phyloP scores from a whole-genome alignment of 2,888 invertebrate genomes.

The Zygothrica quintamaculata region DNA sequence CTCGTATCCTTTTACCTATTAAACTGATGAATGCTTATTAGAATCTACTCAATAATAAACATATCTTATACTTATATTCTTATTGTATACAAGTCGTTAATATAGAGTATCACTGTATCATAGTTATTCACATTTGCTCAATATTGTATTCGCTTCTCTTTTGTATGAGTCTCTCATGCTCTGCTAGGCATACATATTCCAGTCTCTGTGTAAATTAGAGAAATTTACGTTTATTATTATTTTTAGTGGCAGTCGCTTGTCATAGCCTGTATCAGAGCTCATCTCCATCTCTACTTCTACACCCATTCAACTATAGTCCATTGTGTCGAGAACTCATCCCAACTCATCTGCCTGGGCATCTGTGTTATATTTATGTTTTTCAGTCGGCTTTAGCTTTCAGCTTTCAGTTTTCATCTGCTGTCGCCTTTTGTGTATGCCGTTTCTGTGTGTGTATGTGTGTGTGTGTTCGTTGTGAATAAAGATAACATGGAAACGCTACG shows the following conservation, averaged over 20 bases:
- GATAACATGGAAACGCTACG: conserved; percentile 63
- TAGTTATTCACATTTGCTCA: not conserved
- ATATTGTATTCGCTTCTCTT: conserved; percentile 2
- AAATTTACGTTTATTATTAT: conserved; percentile 81
- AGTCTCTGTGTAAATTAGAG: conserved; percentile 59
- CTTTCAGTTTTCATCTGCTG: conserved; percentile 16
- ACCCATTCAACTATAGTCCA: conserved; percentile 49
- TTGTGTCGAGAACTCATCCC: conserved; percentile 58
- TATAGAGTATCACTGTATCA: conserved; percentile 18
- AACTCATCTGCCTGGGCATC: conserved; percentile 56
- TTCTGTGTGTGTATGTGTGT: conserved; percentile 67
- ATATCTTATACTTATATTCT: too few species aligned
- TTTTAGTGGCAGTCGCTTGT: conserved; percentile 73
- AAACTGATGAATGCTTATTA: too few species aligned
- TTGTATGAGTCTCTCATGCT: conserved; percentile 1
- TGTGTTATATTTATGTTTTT: conserved; percentile 75
- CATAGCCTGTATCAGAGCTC: conserved; percentile 36
- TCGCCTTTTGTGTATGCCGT: conserved; percentile 59
- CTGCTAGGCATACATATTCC: conserved; percentile 7
- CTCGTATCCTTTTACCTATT: too few species aligned
- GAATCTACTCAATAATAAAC: too few species aligned
- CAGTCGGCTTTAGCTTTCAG: conserved; percentile 24
- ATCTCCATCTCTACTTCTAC: too few species aligned
- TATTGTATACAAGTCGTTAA: not conserved
- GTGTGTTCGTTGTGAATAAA: too few species aligned